Percentiles rank a stretch among this genome's conserved stretches.
These are phyloP conservation scores for Rhinogobio ventralis DNA, from an alignment of 2,797 vertebrate species.

Conservation along the genomic window DNA sequence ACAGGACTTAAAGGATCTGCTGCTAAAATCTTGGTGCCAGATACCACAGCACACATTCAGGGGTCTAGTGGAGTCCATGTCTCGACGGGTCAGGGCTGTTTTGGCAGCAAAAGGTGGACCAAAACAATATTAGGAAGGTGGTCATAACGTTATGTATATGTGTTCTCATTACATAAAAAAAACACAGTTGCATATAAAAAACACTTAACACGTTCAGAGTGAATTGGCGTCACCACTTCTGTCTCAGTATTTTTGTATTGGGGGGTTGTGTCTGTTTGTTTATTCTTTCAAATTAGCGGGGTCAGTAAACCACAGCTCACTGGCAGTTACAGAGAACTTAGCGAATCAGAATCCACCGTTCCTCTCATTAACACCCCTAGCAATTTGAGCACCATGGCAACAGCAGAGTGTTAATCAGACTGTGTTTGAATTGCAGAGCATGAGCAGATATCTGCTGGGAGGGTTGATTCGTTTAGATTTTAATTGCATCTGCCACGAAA, in stretches of 20 bases:
- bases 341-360: conserved; percentile 68
- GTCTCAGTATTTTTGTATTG: conserved; percentile 20
- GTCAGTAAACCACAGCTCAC: conserved; percentile 66
- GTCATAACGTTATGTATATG: too few species aligned
- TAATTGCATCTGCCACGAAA: conserved; percentile 1
- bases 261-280: conserved; percentile 37
- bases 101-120: too few species aligned
- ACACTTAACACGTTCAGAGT: conserved; percentile 34
- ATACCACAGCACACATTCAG: too few species aligned
- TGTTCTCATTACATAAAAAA: background rate
- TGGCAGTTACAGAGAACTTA: conserved; percentile 61
- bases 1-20: too few species aligned
- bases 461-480: conserved; percentile 27
- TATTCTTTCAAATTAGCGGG: conserved; percentile 68
- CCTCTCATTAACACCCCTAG: conserved; percentile 65
- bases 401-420: conserved; percentile 27
- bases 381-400: conserved; percentile 61
- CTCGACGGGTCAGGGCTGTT: too few species aligned
- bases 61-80: too few species aligned
- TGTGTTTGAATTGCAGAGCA: conserved; percentile 19
- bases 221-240: conserved; percentile 8
- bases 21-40: too few species aligned
- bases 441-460: conserved; percentile 19
- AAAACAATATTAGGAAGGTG: too few species aligned
- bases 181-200: conserved; percentile 21